phyloP scores from a whole-genome alignment of 35 echinoderm and acorn worm genomes.

The Holothuria glaberrima region DNA sequence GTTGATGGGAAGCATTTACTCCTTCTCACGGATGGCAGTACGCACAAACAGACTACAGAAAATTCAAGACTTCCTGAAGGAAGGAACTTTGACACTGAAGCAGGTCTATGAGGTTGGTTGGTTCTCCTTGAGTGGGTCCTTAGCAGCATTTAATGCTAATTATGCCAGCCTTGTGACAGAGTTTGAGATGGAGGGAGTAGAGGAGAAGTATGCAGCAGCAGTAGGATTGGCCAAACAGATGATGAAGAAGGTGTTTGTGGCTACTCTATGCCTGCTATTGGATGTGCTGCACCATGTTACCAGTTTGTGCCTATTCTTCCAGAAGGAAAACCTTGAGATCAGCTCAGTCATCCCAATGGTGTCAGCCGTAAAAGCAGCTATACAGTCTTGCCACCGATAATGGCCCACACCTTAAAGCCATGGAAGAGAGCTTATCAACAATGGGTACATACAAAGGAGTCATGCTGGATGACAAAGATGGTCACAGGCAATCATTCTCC shows the following conservation, averaged over 20 bases:
- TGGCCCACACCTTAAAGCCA: no score
- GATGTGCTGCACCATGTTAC: constrained; percentile 19
- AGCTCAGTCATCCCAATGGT: no score
- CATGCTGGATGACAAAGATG: no score
- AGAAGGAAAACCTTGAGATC: no score
- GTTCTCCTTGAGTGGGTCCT: background rate
- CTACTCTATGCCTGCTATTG: background rate
- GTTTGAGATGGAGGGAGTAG: background rate
- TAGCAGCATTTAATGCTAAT: background rate
- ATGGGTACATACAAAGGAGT: no score
- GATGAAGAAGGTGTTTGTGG: background rate
- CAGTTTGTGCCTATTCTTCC: background rate
- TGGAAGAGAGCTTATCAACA: no score
- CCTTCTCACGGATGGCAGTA: background rate
- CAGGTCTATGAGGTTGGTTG: background rate
- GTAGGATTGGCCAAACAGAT: background rate
- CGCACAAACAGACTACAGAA: constrained; percentile 2
- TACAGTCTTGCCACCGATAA: no score
- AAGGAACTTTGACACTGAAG: background rate
- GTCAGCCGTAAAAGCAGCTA: no score
- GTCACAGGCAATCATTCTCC: no score
- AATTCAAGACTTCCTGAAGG: constrained; percentile 7
- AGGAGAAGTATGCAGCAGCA: background rate
- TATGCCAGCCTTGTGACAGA: constrained; percentile 15
- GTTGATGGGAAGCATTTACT: background rate